A percentile compares a stretch with the other conserved stretches of the same genome.
Conservation (phyloP, 2,888 invertebrate genomes). For the Geotrupes spiniger region DNA sequence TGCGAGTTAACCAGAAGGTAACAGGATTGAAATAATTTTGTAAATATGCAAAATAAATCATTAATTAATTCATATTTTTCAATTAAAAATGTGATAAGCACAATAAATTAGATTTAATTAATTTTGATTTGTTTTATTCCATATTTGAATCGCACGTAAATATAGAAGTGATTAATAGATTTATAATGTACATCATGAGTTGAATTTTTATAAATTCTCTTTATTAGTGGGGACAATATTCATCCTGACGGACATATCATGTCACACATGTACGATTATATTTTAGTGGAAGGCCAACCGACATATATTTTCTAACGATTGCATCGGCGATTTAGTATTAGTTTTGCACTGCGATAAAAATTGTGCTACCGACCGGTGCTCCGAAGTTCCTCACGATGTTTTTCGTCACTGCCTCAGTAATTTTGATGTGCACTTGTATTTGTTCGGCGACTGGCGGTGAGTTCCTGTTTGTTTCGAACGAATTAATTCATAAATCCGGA, state of each 20-base stretch:
- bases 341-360: constrained; percentile 20
- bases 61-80: too few relatives aligned
- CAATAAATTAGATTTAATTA: too few relatives aligned
- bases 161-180: background rate
- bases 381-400: background rate
- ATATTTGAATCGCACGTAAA: background rate
- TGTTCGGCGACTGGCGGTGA: background rate
- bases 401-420: background rate
- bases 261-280: constrained; percentile 46
- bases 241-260: constrained; percentile 27
- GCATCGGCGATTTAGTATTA: constrained; percentile 30
- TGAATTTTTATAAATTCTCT: background rate
- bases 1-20: too few relatives aligned
- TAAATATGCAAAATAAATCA: too few relatives aligned
- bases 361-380: constrained; percentile 6
- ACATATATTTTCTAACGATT: constrained; percentile 35
- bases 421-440: constrained; percentile 1
- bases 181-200: background rate
- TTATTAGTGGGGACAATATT: constrained; percentile 15
- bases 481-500: too few relatives aligned
- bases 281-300: constrained; percentile 43
- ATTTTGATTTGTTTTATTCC: too few relatives aligned
- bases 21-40: too few relatives aligned
- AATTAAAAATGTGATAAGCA: too few relatives aligned
- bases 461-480: background rate